These are phyloP conservation scores for Cheilosia variabilis DNA, from an alignment of 2,888 invertebrate species.

Conservation along the genomic window DNA sequence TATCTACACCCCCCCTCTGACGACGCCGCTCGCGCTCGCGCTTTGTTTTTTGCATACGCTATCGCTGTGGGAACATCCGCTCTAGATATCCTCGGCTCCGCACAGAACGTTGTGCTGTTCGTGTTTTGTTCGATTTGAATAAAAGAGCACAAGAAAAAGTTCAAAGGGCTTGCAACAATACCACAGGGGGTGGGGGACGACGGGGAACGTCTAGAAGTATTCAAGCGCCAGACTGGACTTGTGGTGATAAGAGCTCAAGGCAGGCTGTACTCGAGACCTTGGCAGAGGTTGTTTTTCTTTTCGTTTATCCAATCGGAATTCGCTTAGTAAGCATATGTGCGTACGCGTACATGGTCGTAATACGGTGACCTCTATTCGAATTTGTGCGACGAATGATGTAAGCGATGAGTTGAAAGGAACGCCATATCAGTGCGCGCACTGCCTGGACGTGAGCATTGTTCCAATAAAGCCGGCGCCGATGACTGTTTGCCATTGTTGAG, in stretches of 20 bases:
- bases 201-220: slow-evolving; percentile 26
- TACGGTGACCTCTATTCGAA: slow-evolving; percentile 36
- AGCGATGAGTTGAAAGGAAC: slow-evolving; percentile 6
- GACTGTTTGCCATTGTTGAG: background rate
- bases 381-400: slow-evolving; percentile 51
- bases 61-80: slow-evolving; percentile 72
- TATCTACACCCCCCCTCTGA: slow-evolving; percentile 10
- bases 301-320: slow-evolving; percentile 41
- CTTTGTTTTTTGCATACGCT: slow-evolving; percentile 59
- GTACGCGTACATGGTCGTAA: slow-evolving; percentile 7
- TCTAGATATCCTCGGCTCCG: slow-evolving; percentile 52
- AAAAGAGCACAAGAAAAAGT: slow-evolving; percentile 4
- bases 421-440: slow-evolving; percentile 17
- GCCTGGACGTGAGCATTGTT: slow-evolving; percentile 33
- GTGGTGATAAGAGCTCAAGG: slow-evolving; percentile 52
- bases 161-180: slow-evolving; percentile 35
- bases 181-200: background rate
- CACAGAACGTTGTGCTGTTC: slow-evolving; percentile 20
- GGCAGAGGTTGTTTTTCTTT: slow-evolving; percentile 36
- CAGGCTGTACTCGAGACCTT: slow-evolving; percentile 40
- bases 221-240: slow-evolving; percentile 56
- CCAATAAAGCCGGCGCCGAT: background rate
- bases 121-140: slow-evolving; percentile 22
- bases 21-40: slow-evolving; percentile 11
- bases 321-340: background rate